Evolutionary conservation across 2,797 vertebrate genomes (phyloP).

Genomic region (Chelmon rostratus): DNA sequence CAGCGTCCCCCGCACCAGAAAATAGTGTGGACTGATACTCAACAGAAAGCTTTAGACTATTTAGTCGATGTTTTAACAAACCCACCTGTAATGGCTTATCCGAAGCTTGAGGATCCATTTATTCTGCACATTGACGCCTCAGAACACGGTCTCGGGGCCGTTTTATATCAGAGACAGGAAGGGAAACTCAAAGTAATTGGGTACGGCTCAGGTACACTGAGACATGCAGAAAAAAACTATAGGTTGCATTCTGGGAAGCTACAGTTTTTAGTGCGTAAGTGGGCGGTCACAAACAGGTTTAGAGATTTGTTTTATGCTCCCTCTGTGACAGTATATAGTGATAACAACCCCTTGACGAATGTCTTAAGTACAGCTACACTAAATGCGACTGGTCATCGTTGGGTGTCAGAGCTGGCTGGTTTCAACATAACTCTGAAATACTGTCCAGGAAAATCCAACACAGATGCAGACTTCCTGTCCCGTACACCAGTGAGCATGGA

Average conservation of each 20-base stretch:
- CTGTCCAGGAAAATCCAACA: not conserved
- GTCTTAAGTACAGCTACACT: slow-evolving; percentile 41
- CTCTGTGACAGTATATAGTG: slow-evolving; percentile 31
- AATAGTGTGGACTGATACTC: too few species aligned
- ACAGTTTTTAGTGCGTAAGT: slow-evolving; percentile 38
- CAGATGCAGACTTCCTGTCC: slow-evolving; percentile 27
- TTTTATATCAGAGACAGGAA: too few species aligned
- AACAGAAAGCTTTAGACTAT: too few species aligned
- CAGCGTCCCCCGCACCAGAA: too few species aligned
- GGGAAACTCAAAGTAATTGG: too few species aligned
- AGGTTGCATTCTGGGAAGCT: slow-evolving; percentile 25
- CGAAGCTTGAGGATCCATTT: too few species aligned
- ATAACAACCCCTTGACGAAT: slow-evolving; percentile 48
- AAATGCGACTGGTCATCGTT: slow-evolving; percentile 18
- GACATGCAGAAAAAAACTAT: too few species aligned
- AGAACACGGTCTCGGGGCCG: too few species aligned
- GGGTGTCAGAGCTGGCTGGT: slow-evolving; percentile 33
- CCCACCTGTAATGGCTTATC: too few species aligned
- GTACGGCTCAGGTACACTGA: too few species aligned
- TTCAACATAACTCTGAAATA: slow-evolving; percentile 37
- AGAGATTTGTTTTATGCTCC: slow-evolving; percentile 48
- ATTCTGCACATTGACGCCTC: too few species aligned
- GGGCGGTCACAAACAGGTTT: slow-evolving; percentile 40
- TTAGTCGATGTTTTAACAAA: too few species aligned
- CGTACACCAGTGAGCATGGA: not conserved